Base-by-base conservation (phyloP, 2,888 invertebrate species). In the Zaprionus lineosus region DNA sequence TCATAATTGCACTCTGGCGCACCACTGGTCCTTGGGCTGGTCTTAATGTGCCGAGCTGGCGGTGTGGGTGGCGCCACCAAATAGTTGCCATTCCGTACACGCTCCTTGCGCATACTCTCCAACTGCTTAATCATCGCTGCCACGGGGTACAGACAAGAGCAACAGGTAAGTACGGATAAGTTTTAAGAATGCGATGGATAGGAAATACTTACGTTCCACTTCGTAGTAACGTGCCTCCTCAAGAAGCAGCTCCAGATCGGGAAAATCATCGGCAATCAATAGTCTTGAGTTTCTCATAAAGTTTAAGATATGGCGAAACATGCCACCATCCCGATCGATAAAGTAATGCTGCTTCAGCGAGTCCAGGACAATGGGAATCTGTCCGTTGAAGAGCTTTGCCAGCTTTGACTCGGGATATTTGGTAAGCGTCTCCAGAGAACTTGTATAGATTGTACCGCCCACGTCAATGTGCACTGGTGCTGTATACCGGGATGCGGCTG, bases 391-490 rank as follows among this genome's bases (percentile, higher is more conserved):
- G 89, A 98, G 93, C 91, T 95, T 95, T 8, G 96, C 97, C 75
- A 98, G 92, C 77, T 95, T 93, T 1, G 98, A 98, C 47, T 98
- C 97, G 0, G 98, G 96, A 90, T 95, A 98, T 89, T 98, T 98
- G 93, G 98, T 98, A 29, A 98, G 92, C 3, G 98, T 98, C 91
- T 98, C 97, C 88, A 98, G 91, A 0, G 98, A 97, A 3, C 98
- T 98, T 0, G 98, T 98, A 91, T 98, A 98, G 84, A 98, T 98
- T 50, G 96, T 97, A 24, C 98, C 98, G 3, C 98, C 98, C 46
- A 98, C 98, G 90, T 98, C 98, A 75, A 98, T 98, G 90, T 98
- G 98, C 0, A 98, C 98, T 0, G 98, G 98, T 1, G 98, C 98
- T 51, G 97, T 97, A 90, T 95, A 97, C 59, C 96, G 93, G 24